A percentile compares a stretch with the other conserved stretches of the same genome.
Conservation (phyloP, 2,113 vertebrate genomes). For the human region DNA sequence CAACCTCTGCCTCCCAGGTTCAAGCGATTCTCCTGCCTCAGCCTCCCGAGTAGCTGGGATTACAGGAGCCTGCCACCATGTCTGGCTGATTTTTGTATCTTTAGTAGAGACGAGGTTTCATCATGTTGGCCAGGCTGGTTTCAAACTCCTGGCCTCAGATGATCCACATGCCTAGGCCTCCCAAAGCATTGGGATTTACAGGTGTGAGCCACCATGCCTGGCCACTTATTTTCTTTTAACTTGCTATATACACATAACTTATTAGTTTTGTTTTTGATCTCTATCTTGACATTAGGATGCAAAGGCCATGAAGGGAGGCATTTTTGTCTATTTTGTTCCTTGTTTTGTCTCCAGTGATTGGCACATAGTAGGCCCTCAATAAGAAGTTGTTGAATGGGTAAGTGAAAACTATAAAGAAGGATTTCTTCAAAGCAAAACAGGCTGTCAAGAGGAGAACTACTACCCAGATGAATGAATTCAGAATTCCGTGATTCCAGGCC, state of each 20-base stretch:
- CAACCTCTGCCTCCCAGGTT: no score
- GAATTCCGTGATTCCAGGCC: neutral
- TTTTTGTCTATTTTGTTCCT: neutral
- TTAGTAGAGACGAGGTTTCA: no score
- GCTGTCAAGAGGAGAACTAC: neutral
- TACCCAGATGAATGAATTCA: neutral
- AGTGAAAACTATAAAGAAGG: neutral
- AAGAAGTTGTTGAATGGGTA: neutral
- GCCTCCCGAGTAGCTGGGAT: no score
- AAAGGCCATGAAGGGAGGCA: accelerated
- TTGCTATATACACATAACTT: accelerated
- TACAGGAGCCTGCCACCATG: no score
- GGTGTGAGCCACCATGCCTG: neutral
- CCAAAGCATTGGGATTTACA: no score
- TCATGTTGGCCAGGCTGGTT: no score
- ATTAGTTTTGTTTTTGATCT: neutral
- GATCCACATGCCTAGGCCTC: no score
- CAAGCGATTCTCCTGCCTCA: no score
- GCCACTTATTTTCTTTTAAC: neutral
- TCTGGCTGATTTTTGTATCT: no score
- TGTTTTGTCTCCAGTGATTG: neutral
- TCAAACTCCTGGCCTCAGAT: no score
- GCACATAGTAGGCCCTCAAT: neutral
- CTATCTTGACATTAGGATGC: neutral
- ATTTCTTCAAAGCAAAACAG: neutral